Base-by-base conservation (phyloP, 2,888 invertebrate species). In the Acleris holmiana region DNA sequence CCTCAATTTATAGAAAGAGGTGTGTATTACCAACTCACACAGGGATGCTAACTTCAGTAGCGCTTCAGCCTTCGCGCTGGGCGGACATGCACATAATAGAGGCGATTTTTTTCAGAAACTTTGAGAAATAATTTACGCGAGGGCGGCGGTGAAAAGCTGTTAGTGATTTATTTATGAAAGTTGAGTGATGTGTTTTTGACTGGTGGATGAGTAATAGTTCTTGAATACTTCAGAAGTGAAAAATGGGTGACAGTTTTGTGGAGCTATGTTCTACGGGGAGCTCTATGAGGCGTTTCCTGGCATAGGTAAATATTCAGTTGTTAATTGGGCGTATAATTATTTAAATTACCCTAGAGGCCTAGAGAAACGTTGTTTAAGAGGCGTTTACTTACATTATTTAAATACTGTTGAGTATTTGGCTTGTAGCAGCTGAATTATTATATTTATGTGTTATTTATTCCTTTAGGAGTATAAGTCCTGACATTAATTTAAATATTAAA, bases 31-130 rank as follows among this genome's bases (percentile, higher is more conserved):
- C 44, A 65, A 60, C 59, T 59, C 44, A 23, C 41, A 50, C 41
- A 55, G 65, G 54, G 47, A 35, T 35, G 44, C 59, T 44, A 55
- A 57, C 73, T 83, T 84, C 86, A 89, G 89, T 89, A 74, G 69
- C 73, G 85, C 82, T 82, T 83, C 80, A 83, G 88, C 88, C 70
- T 71, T 81, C 75, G 73, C 67, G 83, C 83, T 80, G 86, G 73
- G 76, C 82, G 76, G 80, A 76, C 76, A 87, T 79, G 69, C 46
- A 46, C 48, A 44, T 58, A 19, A 69, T 67, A 64, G 72, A 73
- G 78, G 82, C 84, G 82, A 79, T 83, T 84, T 85, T 75, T 70
- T 73, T 72, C 70, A 70, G 72, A 80, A 87, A 89, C 84, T 87
- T 89, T 85, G 58, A 57, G 68, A 61, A 66, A 69, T 72, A 56